phyloP scores from a whole-genome alignment of 1,140 invertebrate species.

The Tetranychus urticae region DNA sequence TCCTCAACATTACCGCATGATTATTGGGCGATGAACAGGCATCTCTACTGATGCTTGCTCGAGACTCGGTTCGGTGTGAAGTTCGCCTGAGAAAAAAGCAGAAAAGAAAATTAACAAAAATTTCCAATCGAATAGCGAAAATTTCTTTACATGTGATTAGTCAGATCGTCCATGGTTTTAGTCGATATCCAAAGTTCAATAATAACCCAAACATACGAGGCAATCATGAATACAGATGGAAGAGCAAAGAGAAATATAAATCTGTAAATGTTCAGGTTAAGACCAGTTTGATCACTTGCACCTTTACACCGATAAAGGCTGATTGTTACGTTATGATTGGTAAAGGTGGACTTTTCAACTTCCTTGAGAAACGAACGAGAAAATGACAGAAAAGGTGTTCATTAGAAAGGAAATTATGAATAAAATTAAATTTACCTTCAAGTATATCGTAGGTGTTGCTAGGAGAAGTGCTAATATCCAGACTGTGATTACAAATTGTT shows the following conservation, averaged over 20 bases:
- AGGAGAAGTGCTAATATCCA: slow-evolving; percentile 18
- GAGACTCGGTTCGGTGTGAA: not conserved
- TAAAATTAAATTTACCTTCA: slow-evolving; percentile 17
- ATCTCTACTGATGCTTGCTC: slow-evolving; percentile 6
- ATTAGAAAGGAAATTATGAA: not conserved
- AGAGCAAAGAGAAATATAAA: slow-evolving; percentile 25
- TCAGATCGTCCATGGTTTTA: slow-evolving; percentile 22
- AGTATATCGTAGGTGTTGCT: slow-evolving; percentile 18
- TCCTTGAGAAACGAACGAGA: not conserved
- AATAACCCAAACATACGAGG: slow-evolving; percentile 30
- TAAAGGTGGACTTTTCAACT: slow-evolving; percentile 13
- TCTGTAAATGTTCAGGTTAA: slow-evolving; percentile 25
- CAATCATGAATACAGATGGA: slow-evolving; percentile 26
- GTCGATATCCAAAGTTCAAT: slow-evolving; percentile 30
- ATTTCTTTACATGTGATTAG: slow-evolving; percentile 11
- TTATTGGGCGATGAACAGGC: not conserved
- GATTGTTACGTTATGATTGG: slow-evolving; percentile 20
- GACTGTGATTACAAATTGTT: slow-evolving; percentile 10
- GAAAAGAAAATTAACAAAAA: not conserved
- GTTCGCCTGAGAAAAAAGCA: not conserved
- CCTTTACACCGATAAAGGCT: slow-evolving; percentile 22
- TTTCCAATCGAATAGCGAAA: not conserved
- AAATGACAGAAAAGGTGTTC: not conserved
- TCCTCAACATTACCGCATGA: slow-evolving; percentile 1
- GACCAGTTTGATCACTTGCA: slow-evolving; percentile 11